A percentile compares a stretch with the other conserved stretches of the same genome.
Evolutionary conservation across 2,888 invertebrate genomes (phyloP).

Genomic region (Acrocera orbiculus): DNA sequence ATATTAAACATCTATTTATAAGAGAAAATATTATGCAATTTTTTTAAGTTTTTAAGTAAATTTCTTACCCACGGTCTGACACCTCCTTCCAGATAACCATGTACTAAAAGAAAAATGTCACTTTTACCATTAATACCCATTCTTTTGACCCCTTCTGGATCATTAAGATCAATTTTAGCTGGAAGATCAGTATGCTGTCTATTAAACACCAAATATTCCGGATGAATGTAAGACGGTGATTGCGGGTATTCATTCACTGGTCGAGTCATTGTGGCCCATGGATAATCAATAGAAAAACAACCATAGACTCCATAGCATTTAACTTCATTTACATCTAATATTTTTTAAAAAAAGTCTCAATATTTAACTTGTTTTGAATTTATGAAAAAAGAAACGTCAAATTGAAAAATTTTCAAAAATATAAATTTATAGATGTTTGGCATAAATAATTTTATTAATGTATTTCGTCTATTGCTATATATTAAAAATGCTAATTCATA

Average conservation of each 20-base stretch:
- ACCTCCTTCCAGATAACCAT: conserved; percentile 76
- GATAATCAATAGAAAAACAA: conserved; percentile 59
- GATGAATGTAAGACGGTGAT: conserved; percentile 43
- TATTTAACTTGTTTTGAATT: neutral
- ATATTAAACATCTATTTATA: conserved; percentile 43
- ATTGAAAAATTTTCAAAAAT: neutral
- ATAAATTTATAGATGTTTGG: no score
- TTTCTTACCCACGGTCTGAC: conserved; percentile 57
- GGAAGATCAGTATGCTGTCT: conserved; percentile 33
- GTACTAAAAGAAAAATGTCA: conserved; percentile 58
- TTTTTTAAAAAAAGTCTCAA: no score
- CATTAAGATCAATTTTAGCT: conserved; percentile 46
- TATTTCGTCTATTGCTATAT: no score
- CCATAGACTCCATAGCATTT: conserved; percentile 65
- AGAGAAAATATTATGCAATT: no score
- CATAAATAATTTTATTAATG: no score
- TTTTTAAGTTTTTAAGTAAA: neutral
- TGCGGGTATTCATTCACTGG: conserved; percentile 67
- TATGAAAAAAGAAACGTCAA: neutral
- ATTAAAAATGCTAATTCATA: no score
- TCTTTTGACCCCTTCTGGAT: conserved; percentile 41
- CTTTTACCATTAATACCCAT: conserved; percentile 45
- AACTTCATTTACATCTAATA: conserved; percentile 30
- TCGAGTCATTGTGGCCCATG: conserved; percentile 60
- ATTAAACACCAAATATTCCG: conserved; percentile 40